Conservation (phyloP, 2,113 vertebrate species). For the Hippopotamus amphibius region DNA sequence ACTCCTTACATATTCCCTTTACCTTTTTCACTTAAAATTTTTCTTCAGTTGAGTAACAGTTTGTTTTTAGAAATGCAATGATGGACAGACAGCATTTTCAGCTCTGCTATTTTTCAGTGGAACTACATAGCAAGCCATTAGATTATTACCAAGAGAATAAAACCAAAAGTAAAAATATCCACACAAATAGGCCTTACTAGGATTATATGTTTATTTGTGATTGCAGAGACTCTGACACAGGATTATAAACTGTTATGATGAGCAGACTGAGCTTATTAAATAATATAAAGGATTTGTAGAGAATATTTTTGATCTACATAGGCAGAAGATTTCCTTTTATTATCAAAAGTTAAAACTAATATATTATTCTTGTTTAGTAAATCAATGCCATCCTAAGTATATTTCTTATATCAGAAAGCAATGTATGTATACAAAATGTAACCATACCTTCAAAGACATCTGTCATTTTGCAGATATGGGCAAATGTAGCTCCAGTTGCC, state of each 20-base stretch:
- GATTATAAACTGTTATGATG: not conserved
- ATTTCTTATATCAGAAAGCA: not conserved
- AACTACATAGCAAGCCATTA: not conserved
- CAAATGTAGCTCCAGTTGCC: conserved; percentile 96
- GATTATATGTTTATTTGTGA: not conserved
- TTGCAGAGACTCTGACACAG: not conserved
- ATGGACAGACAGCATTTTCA: not conserved
- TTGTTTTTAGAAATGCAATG: not conserved
- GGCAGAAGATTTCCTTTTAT: not conserved
- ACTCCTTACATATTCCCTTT: not conserved
- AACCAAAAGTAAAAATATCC: not conserved
- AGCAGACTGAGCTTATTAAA: not conserved
- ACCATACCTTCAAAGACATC: conserved; percentile 97
- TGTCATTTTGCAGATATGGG: conserved; percentile 99
- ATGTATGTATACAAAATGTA: not conserved
- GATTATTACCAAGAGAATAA: not conserved
- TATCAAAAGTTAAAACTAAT: not conserved
- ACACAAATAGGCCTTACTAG: not conserved
- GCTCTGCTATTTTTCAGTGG: not conserved
- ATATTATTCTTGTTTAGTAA: not conserved
- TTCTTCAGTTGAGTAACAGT: not conserved
- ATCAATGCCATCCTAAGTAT: not conserved
- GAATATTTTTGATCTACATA: not conserved
- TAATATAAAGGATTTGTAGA: not conserved
- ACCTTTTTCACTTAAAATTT: conserved; percentile 50